Evolutionary conservation across 2,797 vertebrate genomes (phyloP).

Genomic region (Numenius phaeopus): DNA sequence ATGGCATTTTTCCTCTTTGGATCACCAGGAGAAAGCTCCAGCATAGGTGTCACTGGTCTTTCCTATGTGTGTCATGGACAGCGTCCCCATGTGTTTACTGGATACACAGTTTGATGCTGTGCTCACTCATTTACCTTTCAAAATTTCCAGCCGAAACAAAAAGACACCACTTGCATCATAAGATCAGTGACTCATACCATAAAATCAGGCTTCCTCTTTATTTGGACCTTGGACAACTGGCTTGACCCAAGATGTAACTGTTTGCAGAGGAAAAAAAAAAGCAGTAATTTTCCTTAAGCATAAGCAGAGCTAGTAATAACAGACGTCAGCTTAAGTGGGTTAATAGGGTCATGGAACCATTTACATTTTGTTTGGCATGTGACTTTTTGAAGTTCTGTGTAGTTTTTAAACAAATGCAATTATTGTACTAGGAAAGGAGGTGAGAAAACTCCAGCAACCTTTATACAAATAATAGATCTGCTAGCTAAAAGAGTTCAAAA

Average conservation of each 20-base stretch:
- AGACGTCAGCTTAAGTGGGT: background rate
- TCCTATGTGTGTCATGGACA: background rate
- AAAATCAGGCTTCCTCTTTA: slow-evolving; percentile 61
- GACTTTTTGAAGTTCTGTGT: background rate
- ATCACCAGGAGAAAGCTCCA: background rate
- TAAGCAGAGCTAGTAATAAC: slow-evolving; percentile 8
- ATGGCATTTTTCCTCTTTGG: background rate
- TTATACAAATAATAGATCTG: background rate
- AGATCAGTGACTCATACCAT: background rate
- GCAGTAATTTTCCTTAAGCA: slow-evolving; percentile 7
- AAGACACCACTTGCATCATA: slow-evolving; percentile 12
- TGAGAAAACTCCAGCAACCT: background rate
- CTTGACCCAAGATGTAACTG: slow-evolving; percentile 30
- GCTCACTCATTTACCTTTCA: background rate
- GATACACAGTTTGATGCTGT: background rate
- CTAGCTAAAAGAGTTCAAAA: background rate
- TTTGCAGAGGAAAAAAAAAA: slow-evolving; percentile 22
- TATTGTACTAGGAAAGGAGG: background rate
- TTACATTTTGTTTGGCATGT: background rate
- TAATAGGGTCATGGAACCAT: slow-evolving; percentile 2
- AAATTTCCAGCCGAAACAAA: slow-evolving; percentile 8
- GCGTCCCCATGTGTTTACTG: background rate
- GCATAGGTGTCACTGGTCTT: background rate
- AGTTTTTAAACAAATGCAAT: slow-evolving; percentile 5
- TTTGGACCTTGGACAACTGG: slow-evolving; percentile 22